Evolutionary conservation across 1,140 invertebrate genomes (phyloP).

Genomic region (Drosophila repletoides): DNA sequence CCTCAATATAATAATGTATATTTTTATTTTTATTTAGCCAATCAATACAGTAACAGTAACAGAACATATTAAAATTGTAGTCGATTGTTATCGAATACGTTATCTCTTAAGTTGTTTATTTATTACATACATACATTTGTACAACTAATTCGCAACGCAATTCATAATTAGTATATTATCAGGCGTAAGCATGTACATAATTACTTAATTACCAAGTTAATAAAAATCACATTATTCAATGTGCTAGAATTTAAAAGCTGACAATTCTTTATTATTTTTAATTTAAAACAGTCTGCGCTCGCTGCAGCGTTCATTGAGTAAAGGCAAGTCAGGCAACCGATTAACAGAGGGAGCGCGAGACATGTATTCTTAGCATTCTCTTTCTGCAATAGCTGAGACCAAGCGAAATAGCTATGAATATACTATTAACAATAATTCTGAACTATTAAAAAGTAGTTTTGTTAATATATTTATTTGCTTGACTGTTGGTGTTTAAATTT

Average conservation of each 20-base stretch:
- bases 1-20: slow-evolving; percentile 26
- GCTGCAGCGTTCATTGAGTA: too few species aligned
- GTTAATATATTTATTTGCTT: too few species aligned
- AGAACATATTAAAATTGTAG: slow-evolving; percentile 22
- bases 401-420: too few species aligned
- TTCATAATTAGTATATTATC: slow-evolving; percentile 52
- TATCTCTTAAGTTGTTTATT: slow-evolving; percentile 68
- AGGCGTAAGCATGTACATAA: slow-evolving; percentile 36
- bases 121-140: slow-evolving; percentile 69
- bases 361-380: too few species aligned
- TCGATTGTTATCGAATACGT: slow-evolving; percentile 23
- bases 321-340: too few species aligned
- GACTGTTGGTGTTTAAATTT: too few species aligned
- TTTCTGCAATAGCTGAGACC: too few species aligned
- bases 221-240: slow-evolving; percentile 53
- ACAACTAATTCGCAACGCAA: slow-evolving; percentile 47
- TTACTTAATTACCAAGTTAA: slow-evolving; percentile 53
- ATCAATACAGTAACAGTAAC: slow-evolving; percentile 44
- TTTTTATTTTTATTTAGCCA: slow-evolving; percentile 61
- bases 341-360: too few species aligned
- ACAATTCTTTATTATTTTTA: background rate
- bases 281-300: background rate
- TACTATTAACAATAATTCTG: too few species aligned
- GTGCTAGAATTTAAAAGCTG: slow-evolving; percentile 44
- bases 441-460: too few species aligned